Percentiles rank a stretch among this genome's conserved stretches.
Conservation (phyloP, 2,797 vertebrate genomes). For the Calcarius lapponicus region DNA sequence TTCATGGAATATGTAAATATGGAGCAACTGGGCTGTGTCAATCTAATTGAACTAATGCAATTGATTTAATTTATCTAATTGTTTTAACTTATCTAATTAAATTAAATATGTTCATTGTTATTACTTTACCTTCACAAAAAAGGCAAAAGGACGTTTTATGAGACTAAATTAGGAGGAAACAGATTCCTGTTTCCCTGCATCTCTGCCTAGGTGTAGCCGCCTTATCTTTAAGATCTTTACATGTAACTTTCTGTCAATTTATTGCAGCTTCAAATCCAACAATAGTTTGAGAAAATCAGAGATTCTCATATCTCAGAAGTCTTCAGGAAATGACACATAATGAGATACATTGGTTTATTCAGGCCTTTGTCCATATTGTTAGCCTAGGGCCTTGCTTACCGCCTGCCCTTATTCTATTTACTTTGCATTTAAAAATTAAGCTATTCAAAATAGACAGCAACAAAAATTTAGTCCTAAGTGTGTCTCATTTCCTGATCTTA, state of each 20-base stretch:
- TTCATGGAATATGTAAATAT: neutral
- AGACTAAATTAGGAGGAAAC: neutral
- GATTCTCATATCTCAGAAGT: neutral
- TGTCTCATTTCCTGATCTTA: constrained; percentile 37
- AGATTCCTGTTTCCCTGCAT: neutral
- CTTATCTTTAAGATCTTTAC: neutral
- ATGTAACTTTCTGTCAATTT: neutral
- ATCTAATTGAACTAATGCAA: constrained; percentile 16
- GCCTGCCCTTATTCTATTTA: neutral
- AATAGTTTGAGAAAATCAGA: neutral
- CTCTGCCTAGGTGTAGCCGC: neutral
- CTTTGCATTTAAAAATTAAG: constrained; percentile 21
- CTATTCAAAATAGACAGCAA: neutral
- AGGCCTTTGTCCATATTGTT: neutral
- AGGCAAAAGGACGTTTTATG: neutral
- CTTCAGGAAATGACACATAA: constrained; percentile 1
- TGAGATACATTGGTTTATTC: neutral
- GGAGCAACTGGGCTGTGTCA: neutral
- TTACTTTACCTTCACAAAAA: neutral
- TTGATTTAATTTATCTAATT: constrained; percentile 6
- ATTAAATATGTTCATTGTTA: neutral
- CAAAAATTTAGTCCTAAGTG: neutral
- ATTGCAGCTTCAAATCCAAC: neutral
- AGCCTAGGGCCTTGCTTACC: neutral
- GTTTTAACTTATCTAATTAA: neutral